Conservation (phyloP, 2,113 vertebrate genomes). For the Accipiter virgatus region DNA sequence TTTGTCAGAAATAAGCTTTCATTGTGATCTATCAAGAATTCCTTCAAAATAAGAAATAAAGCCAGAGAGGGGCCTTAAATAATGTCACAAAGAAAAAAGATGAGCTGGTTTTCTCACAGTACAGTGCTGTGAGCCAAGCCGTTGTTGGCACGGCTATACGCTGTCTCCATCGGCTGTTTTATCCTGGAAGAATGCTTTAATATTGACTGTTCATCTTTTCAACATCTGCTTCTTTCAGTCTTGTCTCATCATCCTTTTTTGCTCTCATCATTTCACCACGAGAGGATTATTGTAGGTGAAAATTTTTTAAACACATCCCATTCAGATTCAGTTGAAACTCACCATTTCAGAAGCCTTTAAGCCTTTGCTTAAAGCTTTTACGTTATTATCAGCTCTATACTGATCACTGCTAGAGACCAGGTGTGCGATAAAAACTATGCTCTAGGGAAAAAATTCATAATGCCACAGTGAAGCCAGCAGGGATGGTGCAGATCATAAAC, state of each 20-base stretch:
- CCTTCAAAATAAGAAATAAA: not conserved
- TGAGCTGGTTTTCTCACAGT: not conserved
- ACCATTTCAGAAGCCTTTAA: not conserved
- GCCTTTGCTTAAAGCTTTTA: slow-evolving; percentile 22
- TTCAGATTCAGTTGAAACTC: not conserved
- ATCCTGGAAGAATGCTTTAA: not conserved
- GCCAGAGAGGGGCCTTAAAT: not conserved
- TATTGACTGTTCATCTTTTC: not conserved
- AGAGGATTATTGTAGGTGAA: slow-evolving; percentile 22
- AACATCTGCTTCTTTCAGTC: slow-evolving; percentile 1
- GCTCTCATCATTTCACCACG: not conserved
- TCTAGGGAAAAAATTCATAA: not conserved
- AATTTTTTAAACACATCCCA: slow-evolving; percentile 2
- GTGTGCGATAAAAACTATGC: not conserved
- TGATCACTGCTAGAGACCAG: not conserved
- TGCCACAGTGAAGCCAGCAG: not conserved
- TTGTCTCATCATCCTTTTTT: slow-evolving; percentile 14
- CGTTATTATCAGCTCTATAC: not conserved
- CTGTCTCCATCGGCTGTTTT: not conserved
- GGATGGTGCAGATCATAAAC: slow-evolving; percentile 18
- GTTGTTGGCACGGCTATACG: not conserved
- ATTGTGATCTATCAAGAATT: not conserved
- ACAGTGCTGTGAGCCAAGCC: not conserved
- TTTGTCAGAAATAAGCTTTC: not conserved
- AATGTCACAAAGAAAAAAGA: not conserved